A percentile compares a stretch with the other conserved stretches of the same genome.
Evolutionary conservation across 30 jellyfish, hydroid and myxozoan genomes (phyloP).

Genomic region (Aurelia sp.): DNA sequence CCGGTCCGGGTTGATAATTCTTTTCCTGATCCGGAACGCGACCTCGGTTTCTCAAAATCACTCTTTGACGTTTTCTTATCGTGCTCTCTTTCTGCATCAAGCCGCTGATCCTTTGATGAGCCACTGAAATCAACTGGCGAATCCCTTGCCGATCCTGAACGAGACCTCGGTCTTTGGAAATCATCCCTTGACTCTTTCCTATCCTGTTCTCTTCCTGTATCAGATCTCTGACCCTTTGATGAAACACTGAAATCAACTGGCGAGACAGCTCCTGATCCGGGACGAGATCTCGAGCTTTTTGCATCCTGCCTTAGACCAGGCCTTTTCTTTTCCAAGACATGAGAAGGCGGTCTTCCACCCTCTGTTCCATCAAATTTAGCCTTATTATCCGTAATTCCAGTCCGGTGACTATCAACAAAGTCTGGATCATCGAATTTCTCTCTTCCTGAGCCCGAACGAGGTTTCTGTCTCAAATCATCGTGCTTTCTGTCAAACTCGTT

Average conservation of each 20-base stretch:
- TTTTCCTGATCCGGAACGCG: slow-evolving; percentile 14
- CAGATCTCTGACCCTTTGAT: no score
- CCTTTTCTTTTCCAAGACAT: no score
- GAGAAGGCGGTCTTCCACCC: background rate
- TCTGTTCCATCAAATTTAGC: background rate
- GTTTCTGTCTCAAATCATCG: slow-evolving; percentile 4
- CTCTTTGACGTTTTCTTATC: no score
- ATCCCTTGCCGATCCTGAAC: slow-evolving; percentile 14
- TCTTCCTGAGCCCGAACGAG: slow-evolving; percentile 55
- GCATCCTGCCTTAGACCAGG: slow-evolving; percentile 8
- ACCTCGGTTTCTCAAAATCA: background rate
- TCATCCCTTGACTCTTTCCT: no score
- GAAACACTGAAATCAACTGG: background rate
- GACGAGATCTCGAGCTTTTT: background rate
- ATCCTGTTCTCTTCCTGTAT: no score
- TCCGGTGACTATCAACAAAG: no score
- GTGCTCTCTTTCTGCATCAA: no score
- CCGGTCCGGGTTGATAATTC: background rate
- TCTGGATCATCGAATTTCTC: background rate
- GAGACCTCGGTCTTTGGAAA: background rate
- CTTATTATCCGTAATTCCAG: background rate
- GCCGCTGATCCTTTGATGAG: background rate
- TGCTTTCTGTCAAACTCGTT: background rate
- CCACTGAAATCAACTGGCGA: background rate
- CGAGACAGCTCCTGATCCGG: slow-evolving; percentile 6